Percentiles rank a stretch among this genome's conserved stretches.
Evolutionary conservation across 64 coral and sea anemone species (phyloP).

Genomic region (Catalaphyllia jardinei): DNA sequence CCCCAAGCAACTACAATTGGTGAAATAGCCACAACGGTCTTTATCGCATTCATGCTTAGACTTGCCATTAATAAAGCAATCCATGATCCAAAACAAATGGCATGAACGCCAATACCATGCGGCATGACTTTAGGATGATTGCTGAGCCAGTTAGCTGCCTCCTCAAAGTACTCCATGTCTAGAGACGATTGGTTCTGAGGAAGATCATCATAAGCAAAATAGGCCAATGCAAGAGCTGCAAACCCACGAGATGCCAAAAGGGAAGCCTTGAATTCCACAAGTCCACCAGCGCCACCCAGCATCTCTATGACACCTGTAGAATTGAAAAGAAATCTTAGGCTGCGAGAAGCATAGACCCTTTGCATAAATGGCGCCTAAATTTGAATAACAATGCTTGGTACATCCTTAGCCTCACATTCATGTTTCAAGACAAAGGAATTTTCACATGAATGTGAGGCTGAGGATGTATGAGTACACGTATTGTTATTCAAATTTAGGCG

Average conservation of each 20-base stretch:
- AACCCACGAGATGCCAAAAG: constrained; percentile 55
- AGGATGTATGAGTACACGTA: too few species aligned
- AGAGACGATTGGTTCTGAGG: not conserved
- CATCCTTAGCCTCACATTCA: too few species aligned
- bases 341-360: too few species aligned
- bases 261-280: constrained; percentile 43
- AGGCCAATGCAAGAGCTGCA: constrained; percentile 41
- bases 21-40: constrained; percentile 25
- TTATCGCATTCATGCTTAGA: not conserved
- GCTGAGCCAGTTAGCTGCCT: constrained; percentile 46
- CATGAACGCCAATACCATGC: constrained; percentile 37
- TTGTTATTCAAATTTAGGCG: too few species aligned
- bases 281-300: constrained; percentile 9
- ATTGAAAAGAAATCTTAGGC: too few species aligned
- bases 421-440: too few species aligned
- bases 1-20: not conserved
- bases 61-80: constrained; percentile 21
- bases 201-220: constrained; percentile 34
- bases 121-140: constrained; percentile 35
- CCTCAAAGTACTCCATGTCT: constrained; percentile 47
- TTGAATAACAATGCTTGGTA: too few species aligned
- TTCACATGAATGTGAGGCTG: too few species aligned
- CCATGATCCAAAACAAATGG: constrained; percentile 10
- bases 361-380: too few species aligned
- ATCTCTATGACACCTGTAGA: constrained; percentile 45